Conservation (phyloP, 2,888 invertebrate genomes). For the Bellardia bayeri region DNA sequence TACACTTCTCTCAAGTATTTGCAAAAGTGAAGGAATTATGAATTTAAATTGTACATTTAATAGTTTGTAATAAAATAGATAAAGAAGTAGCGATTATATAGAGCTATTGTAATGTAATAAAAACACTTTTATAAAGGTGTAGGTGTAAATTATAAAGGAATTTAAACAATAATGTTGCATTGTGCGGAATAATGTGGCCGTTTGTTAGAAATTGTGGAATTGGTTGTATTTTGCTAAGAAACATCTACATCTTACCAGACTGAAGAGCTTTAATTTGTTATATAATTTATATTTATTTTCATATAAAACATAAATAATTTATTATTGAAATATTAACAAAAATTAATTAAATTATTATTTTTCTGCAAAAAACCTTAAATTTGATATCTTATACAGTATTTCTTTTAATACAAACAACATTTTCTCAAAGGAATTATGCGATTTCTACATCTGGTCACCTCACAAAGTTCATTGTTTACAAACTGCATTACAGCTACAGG, state of each 20-base stretch:
- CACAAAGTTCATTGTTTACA: slow-evolving; percentile 8
- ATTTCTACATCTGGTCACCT: slow-evolving; percentile 20
- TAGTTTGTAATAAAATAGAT: slow-evolving; percentile 55
- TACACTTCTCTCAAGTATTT: slow-evolving; percentile 35
- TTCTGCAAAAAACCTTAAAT: too few species aligned
- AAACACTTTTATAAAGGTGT: slow-evolving; percentile 32
- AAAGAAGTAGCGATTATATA: slow-evolving; percentile 31
- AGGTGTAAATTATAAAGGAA: slow-evolving; percentile 34
- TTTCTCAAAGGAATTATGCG: too few species aligned
- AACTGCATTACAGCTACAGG: slow-evolving; percentile 32
- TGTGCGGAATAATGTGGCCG: not conserved
- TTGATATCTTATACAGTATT: too few species aligned
- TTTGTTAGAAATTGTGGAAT: not conserved
- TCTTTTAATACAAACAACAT: too few species aligned
- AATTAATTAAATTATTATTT: too few species aligned
- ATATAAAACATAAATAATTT: too few species aligned
- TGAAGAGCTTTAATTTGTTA: too few species aligned
- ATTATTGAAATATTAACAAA: too few species aligned
- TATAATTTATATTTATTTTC: too few species aligned
- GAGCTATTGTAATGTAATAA: slow-evolving; percentile 49
- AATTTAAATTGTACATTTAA: slow-evolving; percentile 49
- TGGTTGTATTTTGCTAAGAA: too few species aligned
- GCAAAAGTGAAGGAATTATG: slow-evolving; percentile 18
- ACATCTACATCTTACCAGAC: too few species aligned
- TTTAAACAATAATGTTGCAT: slow-evolving; percentile 32